Conservation (phyloP, 2,888 invertebrate species). For the Drymonia ruficornis region DNA sequence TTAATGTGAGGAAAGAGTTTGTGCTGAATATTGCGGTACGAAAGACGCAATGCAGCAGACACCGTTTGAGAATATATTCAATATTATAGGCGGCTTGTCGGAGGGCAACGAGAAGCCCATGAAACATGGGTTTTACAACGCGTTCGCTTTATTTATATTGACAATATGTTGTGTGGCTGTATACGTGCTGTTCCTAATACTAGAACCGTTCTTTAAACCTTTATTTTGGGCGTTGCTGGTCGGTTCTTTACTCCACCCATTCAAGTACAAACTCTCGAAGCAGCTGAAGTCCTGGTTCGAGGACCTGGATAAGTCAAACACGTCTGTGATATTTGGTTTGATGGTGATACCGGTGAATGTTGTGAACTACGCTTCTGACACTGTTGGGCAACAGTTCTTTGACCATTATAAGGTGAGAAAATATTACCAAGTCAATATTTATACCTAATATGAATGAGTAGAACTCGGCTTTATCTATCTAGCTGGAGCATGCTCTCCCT, state of each 20-base stretch:
- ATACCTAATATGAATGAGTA: background rate
- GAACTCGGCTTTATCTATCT: background rate
- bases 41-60: slow-evolving; percentile 77
- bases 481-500: background rate
- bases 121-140: slow-evolving; percentile 96
- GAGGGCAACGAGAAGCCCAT: slow-evolving; percentile 94
- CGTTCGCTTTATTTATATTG: slow-evolving; percentile 91
- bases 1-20: slow-evolving; percentile 17
- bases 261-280: slow-evolving; percentile 92
- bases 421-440: background rate
- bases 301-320: slow-evolving; percentile 86
- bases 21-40: slow-evolving; percentile 13
- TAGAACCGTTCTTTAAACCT: slow-evolving; percentile 97
- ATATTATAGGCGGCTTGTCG: slow-evolving; percentile 87
- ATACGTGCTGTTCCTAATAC: slow-evolving; percentile 92
- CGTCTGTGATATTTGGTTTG: slow-evolving; percentile 86
- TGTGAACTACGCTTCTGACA: slow-evolving; percentile 90
- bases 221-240: slow-evolving; percentile 97
- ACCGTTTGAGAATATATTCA: slow-evolving; percentile 88
- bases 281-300: slow-evolving; percentile 92
- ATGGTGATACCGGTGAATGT: slow-evolving; percentile 90
- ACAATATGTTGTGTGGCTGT: slow-evolving; percentile 88
- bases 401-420: slow-evolving; percentile 84
- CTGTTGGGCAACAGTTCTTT: slow-evolving; percentile 88
- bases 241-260: slow-evolving; percentile 98